phyloP scores from a whole-genome alignment of 2,888 invertebrate species.

The Ceratothoa steindachneri region DNA sequence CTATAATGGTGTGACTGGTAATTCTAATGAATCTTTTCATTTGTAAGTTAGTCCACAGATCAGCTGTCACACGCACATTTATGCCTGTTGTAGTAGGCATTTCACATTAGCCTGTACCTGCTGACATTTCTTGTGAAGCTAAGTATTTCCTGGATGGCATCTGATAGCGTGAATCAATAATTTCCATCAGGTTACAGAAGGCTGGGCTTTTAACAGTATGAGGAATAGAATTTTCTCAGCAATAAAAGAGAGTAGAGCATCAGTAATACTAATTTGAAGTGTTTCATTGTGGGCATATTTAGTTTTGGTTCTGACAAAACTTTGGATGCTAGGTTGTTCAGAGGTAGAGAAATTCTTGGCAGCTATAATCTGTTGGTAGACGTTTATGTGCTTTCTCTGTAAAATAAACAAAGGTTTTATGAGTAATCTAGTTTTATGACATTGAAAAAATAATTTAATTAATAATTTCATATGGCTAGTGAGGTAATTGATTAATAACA shows the following conservation, averaged over 20 bases:
- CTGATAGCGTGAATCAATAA: neutral
- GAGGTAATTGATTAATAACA: too few relatives aligned
- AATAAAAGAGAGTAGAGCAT: neutral
- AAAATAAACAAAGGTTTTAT: neutral
- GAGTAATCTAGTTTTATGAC: too few relatives aligned
- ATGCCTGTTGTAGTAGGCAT: neutral
- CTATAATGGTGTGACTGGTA: neutral
- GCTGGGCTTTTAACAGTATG: too few relatives aligned
- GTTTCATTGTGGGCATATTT: neutral
- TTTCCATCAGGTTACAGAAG: neutral
- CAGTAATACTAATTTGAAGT: neutral
- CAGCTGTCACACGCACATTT: neutral
- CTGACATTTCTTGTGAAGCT: neutral
- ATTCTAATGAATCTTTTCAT: too few relatives aligned
- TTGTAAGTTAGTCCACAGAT: neutral
- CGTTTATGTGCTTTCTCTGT: neutral
- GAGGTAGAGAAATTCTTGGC: neutral
- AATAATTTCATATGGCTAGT: too few relatives aligned
- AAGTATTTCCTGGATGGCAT: neutral
- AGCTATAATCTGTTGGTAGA: neutral
- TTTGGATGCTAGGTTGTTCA: neutral
- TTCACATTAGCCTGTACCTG: neutral
- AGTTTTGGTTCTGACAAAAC: neutral
- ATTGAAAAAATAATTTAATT: too few relatives aligned
- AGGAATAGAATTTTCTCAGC: neutral